phyloP scores from a whole-genome alignment of 1,140 invertebrate species.

The Zophobas morio region DNA sequence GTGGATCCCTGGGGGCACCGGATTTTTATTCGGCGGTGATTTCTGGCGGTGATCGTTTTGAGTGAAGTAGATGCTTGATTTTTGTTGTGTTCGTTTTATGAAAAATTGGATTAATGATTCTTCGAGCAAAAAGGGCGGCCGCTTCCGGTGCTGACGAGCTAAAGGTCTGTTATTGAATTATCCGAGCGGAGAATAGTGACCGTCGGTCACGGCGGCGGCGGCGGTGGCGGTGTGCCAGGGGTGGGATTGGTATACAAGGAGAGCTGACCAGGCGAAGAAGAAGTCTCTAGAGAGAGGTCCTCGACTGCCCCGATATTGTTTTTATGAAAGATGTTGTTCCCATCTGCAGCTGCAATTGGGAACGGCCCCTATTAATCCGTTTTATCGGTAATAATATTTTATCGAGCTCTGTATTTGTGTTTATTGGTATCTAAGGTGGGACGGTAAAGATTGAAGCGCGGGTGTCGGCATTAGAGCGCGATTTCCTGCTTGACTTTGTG shows the following conservation, averaged over 20 bases:
- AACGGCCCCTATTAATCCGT: constrained; percentile 52
- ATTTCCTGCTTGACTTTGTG: constrained; percentile 49
- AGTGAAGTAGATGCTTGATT: neutral
- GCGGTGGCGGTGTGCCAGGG: constrained; percentile 14
- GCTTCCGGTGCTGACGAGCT: constrained; percentile 50
- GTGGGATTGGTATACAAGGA: neutral
- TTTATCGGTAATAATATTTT: constrained; percentile 52
- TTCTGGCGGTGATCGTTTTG: no score
- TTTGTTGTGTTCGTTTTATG: neutral
- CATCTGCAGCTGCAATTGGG: constrained; percentile 51
- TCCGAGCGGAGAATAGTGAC: constrained; percentile 53
- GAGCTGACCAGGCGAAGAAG: constrained; percentile 44
- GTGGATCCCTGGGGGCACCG: no score
- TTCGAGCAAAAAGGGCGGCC: constrained; percentile 14
- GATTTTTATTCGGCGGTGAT: no score
- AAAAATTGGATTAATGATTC: constrained; percentile 44
- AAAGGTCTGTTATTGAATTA: constrained; percentile 56
- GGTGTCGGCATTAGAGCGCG: constrained; percentile 32
- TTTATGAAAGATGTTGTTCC: constrained; percentile 56
- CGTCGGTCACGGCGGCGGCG: constrained; percentile 42
- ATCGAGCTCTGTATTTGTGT: neutral
- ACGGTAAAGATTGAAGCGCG: constrained; percentile 1
- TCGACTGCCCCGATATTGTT: constrained; percentile 56
- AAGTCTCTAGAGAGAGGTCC: constrained; percentile 49
- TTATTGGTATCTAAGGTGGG: constrained; percentile 12